phyloP scores from a whole-genome alignment of 2,888 invertebrate genomes.

The Catocala sponsa region DNA sequence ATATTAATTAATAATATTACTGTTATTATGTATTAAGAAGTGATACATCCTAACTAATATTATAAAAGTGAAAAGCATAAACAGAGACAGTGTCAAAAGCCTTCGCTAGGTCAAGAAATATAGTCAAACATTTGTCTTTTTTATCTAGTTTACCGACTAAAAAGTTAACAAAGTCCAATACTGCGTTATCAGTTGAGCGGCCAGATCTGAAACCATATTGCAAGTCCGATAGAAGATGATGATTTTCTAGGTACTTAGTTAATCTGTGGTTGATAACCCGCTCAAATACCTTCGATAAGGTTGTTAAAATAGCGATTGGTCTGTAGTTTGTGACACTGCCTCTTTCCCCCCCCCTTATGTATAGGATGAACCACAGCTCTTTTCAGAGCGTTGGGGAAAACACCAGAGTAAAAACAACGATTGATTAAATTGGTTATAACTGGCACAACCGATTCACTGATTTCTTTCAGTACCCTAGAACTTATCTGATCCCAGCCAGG shows the following conservation, averaged over 20 bases:
- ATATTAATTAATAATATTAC: too few relatives aligned
- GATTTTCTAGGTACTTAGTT: slow-evolving; percentile 6
- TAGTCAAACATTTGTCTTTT: slow-evolving; percentile 10
- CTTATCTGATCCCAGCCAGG: slow-evolving; percentile 10
- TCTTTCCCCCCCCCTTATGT: slow-evolving; percentile 16
- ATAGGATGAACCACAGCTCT: slow-evolving; percentile 1
- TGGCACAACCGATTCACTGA: background rate
- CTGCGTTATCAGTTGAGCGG: slow-evolving; percentile 9
- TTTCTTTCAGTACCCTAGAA: slow-evolving; percentile 2
- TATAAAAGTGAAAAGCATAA: too few relatives aligned
- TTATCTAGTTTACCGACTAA: slow-evolving; percentile 7
- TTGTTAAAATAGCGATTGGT: slow-evolving; percentile 15
- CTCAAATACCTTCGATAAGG: slow-evolving; percentile 14
- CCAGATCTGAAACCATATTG: background rate
- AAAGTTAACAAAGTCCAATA: slow-evolving; percentile 2
- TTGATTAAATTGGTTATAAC: background rate
- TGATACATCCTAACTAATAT: too few relatives aligned
- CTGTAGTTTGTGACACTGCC: slow-evolving; percentile 19
- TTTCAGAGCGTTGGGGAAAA: background rate
- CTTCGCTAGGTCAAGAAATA: slow-evolving; percentile 16
- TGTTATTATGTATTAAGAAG: too few relatives aligned
- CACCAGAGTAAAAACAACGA: background rate
- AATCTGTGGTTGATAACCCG: slow-evolving; percentile 1
- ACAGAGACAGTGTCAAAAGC: slow-evolving; percentile 10
- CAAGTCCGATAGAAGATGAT: background rate